Evolutionary conservation across 1,140 invertebrate species (phyloP).

Genomic region (Ceratina australensis): DNA sequence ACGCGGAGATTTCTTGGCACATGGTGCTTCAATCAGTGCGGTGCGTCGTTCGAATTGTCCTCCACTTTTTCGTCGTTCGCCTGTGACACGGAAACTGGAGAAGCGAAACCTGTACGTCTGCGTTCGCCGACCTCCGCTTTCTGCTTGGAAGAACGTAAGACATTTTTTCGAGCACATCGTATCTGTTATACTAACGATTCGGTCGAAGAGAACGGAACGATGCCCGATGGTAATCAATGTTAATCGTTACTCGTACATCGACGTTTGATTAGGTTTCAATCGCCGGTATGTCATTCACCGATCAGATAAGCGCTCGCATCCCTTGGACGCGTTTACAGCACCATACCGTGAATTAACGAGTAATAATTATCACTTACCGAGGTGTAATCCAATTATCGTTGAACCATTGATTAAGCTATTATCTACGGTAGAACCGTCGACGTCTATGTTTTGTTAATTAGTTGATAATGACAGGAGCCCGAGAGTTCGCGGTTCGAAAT

Average conservation of each 20-base stretch:
- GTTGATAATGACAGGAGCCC: slow-evolving; percentile 21
- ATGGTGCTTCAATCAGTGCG: slow-evolving; percentile 49
- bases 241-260: background rate
- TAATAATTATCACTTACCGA: slow-evolving; percentile 3
- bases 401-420: slow-evolving; percentile 50
- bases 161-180: background rate
- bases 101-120: background rate
- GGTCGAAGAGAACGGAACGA: background rate
- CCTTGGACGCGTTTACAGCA: background rate
- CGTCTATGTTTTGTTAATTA: slow-evolving; percentile 21
- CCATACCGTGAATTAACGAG: slow-evolving; percentile 1
- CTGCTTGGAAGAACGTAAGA: slow-evolving; percentile 48
- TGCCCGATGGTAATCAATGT: no score
- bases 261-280: no score
- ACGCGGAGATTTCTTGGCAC: slow-evolving; percentile 48
- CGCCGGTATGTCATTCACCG: no score
- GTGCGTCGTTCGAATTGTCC: slow-evolving; percentile 9
- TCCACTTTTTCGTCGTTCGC: slow-evolving; percentile 14
- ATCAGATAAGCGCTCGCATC: no score
- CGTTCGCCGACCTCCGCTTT: slow-evolving; percentile 2
- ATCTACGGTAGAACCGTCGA: slow-evolving; percentile 27
- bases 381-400: slow-evolving; percentile 45
- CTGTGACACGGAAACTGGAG: slow-evolving; percentile 20
- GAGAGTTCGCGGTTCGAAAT: slow-evolving; percentile 33
- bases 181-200: no score